Evolutionary conservation across 2,888 invertebrate species (phyloP), one percentile per base, ranked within the genome.

Genomic region (Platyscelio sp.): DNA sequence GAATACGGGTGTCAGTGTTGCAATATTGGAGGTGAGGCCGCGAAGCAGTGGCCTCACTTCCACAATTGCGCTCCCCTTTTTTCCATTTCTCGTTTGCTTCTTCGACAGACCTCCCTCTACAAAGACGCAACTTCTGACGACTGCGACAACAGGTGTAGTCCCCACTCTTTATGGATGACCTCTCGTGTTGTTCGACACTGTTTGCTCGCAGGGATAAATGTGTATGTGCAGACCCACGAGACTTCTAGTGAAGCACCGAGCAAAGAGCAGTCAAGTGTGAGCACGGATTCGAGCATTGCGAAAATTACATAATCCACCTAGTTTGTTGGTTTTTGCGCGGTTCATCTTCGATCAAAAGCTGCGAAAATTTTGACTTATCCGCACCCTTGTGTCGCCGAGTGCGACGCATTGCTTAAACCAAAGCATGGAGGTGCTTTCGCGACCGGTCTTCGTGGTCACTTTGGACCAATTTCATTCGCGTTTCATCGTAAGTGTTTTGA

Each of bases 171-270:
- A 86, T 87, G 89, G 92, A 92, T 93, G 93, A 93, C 93, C 93
- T 93, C 93, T 91, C 87, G 92, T 91, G 91, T 91, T 90, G 91
- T 92, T 92, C 91, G 91, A 92, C 87, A 92, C 90, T 90, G 87
- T 78, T 87, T 74, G 83, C 88, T 90, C 90, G 91, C 90, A 91
- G 90, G 93, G 91, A 93, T 93, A 93, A 93, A 93, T 93, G 92
- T 92, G 90, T 92, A 93, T 92, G 91, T 91, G 86, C 90, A 87
- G 89, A 88, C 89, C 89, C 88, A 90, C 91, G 90, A 89, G 90
- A 91, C 92, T 92, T 92, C 92, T 93, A 93, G 92, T 91, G 89
- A 88, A 87, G 84, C 86, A 67, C 81, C 70, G 87, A 88, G 86
- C 87, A 87, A 85, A 82, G 84, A 82, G 86, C 61, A 86, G 83